A percentile compares a stretch with the other conserved stretches of the same genome.
Evolutionary conservation across 2,797 vertebrate genomes (phyloP).

Genomic region (Helicolenus hilgendorfi): DNA sequence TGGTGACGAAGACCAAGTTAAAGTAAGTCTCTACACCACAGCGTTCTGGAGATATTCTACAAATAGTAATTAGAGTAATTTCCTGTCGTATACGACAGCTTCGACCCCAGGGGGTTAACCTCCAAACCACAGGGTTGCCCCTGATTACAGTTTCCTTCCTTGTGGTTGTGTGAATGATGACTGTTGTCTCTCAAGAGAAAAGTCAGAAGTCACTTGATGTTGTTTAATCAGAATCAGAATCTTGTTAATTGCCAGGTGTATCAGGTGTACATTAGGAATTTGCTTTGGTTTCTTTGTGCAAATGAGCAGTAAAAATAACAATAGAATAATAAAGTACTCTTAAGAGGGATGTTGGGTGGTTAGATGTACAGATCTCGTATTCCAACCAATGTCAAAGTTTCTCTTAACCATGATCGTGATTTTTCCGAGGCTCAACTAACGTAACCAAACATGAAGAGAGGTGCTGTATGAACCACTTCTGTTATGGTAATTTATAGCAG

Average conservation of each 20-base stretch:
- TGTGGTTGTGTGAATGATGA: slow-evolving; percentile 1
- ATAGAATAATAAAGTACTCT: background rate
- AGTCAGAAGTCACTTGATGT: background rate
- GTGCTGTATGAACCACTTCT: background rate
- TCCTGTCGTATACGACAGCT: too few relatives aligned
- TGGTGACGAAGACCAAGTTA: too few relatives aligned
- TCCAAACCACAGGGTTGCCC: background rate
- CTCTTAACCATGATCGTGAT: background rate
- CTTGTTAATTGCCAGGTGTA: too few relatives aligned
- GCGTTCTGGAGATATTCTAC: too few relatives aligned
- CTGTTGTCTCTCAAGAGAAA: background rate
- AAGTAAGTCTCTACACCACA: too few relatives aligned
- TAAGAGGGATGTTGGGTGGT: background rate
- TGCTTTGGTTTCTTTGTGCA: too few relatives aligned
- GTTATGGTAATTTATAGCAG: background rate
- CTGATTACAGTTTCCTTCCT: background rate
- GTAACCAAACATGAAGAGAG: background rate
- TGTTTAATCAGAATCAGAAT: background rate
- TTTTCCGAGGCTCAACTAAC: background rate
- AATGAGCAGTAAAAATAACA: too few relatives aligned
- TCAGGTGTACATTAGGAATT: too few relatives aligned
- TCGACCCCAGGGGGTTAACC: too few relatives aligned
- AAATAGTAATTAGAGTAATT: too few relatives aligned
- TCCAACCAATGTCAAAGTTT: background rate
- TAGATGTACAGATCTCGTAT: background rate